Conservation (phyloP, 2,113 vertebrate genomes). For the Butorides virescens region DNA sequence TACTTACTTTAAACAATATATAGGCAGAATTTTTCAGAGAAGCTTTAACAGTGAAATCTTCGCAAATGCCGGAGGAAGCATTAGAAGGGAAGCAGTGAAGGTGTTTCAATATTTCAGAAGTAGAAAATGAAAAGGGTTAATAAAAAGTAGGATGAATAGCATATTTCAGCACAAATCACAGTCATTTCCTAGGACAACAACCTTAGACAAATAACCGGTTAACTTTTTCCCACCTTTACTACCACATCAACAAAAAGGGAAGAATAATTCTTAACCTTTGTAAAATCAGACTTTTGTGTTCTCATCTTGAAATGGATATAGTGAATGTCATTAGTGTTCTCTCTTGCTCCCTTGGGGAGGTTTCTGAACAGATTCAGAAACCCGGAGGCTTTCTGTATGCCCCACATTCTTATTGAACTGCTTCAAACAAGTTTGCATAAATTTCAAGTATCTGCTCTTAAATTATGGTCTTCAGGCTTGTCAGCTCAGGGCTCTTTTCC, state of each 20-base stretch:
- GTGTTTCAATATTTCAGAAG: background rate
- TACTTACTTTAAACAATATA: background rate
- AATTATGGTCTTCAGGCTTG: background rate
- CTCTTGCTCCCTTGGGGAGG: background rate
- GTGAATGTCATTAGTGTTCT: background rate
- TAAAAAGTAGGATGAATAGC: background rate
- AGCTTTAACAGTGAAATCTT: background rate
- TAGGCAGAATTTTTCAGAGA: background rate
- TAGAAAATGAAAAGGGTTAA: background rate
- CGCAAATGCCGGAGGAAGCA: background rate
- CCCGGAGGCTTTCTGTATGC: background rate
- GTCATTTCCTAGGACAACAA: background rate
- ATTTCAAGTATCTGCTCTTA: background rate
- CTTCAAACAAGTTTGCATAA: background rate
- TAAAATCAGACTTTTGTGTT: background rate
- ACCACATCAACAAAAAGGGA: background rate
- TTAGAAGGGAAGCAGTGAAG: background rate
- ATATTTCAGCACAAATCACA: background rate
- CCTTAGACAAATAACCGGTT: background rate
- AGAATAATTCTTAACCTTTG: background rate
- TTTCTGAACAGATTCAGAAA: background rate
- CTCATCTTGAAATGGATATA: background rate
- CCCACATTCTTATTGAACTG: background rate
- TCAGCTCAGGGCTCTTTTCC: background rate
- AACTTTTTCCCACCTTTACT: background rate